Conservation (phyloP, 1,140 invertebrate species). For the Brachionus asplanchnoidis region DNA sequence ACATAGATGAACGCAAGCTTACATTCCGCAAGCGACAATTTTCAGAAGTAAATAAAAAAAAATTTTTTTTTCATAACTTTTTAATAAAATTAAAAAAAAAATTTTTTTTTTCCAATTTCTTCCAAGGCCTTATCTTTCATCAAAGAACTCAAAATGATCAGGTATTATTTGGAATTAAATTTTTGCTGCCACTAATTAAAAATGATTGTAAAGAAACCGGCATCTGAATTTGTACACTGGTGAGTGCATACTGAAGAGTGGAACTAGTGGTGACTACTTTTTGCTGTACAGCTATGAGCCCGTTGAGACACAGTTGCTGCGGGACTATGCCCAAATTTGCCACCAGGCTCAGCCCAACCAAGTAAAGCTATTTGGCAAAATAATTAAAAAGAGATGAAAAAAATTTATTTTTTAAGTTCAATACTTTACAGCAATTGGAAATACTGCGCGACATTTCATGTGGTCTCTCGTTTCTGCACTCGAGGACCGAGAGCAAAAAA, state of each 20-base stretch:
- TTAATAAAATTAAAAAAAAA: too few relatives aligned
- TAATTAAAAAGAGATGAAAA: neutral
- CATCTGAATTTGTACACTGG: conserved; percentile 38
- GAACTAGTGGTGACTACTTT: neutral
- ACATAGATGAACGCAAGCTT: conserved; percentile 33
- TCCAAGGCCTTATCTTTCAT: neutral
- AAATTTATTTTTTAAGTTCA: neutral
- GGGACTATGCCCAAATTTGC: neutral
- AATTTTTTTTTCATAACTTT: neutral
- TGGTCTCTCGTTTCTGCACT: conserved; percentile 16
- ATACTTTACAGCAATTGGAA: conserved; percentile 3
- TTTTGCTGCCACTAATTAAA: too few relatives aligned
- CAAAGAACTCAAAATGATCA: conserved; percentile 37
- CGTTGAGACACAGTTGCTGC: neutral
- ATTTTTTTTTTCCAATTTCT: neutral
- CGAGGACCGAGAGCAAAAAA: neutral
- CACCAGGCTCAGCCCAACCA: neutral
- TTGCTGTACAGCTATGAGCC: conserved; percentile 2
- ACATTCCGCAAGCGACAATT: conserved; percentile 22
- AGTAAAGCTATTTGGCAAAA: neutral
- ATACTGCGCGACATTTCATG: conserved; percentile 26
- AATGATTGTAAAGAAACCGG: neutral
- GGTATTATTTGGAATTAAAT: neutral
- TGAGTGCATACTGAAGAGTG: conserved; percentile 11
- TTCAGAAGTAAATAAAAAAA: neutral